A percentile compares a stretch with the other conserved stretches of the same genome.
Evolutionary conservation across 2,888 invertebrate species (phyloP).

Genomic region (Chydorus sphaericus): DNA sequence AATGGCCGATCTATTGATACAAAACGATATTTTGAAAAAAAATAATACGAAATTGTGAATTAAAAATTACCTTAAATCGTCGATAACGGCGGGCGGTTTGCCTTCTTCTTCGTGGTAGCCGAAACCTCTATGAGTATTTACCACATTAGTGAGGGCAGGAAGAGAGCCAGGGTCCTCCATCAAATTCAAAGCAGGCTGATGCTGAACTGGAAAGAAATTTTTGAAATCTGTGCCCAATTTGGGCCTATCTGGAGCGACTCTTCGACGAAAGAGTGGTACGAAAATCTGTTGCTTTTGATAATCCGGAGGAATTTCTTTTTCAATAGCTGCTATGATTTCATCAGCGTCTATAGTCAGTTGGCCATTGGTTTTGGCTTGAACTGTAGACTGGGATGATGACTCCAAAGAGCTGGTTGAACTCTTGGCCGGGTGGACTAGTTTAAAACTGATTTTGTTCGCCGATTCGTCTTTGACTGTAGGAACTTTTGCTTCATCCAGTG

Average conservation of each 20-base stretch:
- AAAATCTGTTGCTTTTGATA: background rate
- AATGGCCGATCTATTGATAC: too few relatives aligned
- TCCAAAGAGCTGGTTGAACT: background rate
- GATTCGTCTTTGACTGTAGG: background rate
- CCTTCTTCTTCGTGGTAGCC: conserved; percentile 7
- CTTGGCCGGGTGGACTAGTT: background rate
- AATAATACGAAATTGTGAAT: too few relatives aligned
- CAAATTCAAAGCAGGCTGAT: background rate
- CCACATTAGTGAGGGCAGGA: background rate
- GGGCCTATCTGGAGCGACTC: background rate
- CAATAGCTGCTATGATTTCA: conserved; percentile 3
- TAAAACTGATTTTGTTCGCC: conserved; percentile 1
- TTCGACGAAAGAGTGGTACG: conserved; percentile 1
- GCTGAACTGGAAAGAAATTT: background rate
- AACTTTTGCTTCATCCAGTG: background rate
- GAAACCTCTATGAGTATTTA: background rate
- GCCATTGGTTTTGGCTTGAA: background rate
- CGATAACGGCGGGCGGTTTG: too few relatives aligned
- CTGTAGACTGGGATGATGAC: background rate
- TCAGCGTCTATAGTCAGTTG: background rate
- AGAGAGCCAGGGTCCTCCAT: background rate
- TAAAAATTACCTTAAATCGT: too few relatives aligned
- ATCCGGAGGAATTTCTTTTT: conserved; percentile 7
- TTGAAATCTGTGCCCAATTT: conserved; percentile 7
- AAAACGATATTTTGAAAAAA: too few relatives aligned